phyloP scores from a whole-genome alignment of 1,140 invertebrate species.

The Drosophila serrata region DNA sequence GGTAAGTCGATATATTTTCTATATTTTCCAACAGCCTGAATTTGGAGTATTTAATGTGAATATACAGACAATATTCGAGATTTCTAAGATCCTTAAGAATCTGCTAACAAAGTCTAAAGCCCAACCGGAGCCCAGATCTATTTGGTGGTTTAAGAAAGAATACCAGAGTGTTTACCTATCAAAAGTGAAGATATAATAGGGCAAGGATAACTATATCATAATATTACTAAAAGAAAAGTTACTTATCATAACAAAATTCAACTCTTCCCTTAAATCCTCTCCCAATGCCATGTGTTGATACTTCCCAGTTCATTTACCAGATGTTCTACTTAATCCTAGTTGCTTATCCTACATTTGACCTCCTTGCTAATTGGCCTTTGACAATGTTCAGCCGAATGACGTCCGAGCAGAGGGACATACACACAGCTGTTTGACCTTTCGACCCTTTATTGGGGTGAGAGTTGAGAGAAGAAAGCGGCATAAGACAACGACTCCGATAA shows the following conservation, averaged over 20 bases:
- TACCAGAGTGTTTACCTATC: not conserved
- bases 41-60: too few relatives aligned
- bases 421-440: slow-evolving; percentile 67
- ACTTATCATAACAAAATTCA: not conserved
- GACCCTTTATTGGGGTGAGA: slow-evolving; percentile 38
- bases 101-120: too few relatives aligned
- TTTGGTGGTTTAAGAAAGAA: too few relatives aligned
- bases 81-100: too few relatives aligned
- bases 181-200: not conserved
- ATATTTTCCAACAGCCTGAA: too few relatives aligned
- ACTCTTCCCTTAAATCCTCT: not conserved
- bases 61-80: too few relatives aligned
- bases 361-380: slow-evolving; percentile 63
- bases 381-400: slow-evolving; percentile 16
- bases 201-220: not conserved
- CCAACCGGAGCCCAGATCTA: too few relatives aligned
- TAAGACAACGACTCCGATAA: slow-evolving; percentile 56
- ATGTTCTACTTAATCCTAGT: slow-evolving; percentile 18
- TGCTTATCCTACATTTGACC: slow-evolving; percentile 42
- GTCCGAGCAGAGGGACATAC: slow-evolving; percentile 28
- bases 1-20: too few relatives aligned
- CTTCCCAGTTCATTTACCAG: not conserved
- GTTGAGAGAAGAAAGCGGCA: slow-evolving; percentile 10
- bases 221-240: too few relatives aligned
- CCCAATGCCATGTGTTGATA: not conserved